Evolutionary conservation across 92 coral and sea anemone species (phyloP), one percentile per base, ranked within the genome.

Genomic region (Porites lobata): DNA sequence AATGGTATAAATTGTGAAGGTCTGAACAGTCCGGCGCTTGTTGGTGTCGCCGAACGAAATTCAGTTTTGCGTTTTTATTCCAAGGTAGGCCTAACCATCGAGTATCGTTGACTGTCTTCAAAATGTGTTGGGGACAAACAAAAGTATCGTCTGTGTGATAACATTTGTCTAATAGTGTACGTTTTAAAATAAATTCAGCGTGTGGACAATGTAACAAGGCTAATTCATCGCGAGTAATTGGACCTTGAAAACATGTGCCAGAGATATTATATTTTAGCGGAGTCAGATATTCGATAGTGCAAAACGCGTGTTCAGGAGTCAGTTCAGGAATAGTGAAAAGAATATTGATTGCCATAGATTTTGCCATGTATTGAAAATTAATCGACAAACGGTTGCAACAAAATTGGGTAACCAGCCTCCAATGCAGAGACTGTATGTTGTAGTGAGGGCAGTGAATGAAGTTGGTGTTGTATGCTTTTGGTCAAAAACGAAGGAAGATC

Each of bases 201-300:
- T 88, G 12, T 12, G 87, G 29, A 26, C 94, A 84, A 11, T 83
- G 78, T 13, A 82, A 18, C 47, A 89, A 54, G 14, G 86, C 90
- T 38, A 92, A 69, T 17, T 92, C 62, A 11, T 78, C 78, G 12
- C 75, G 81, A 13, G 43, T 50, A 3, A 92, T 80, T 10, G 92
- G 95, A 18, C 95, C 92, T 0, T 69, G 77, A 24, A 79, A 88
- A n/a, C 95, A 92, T n/a, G 86, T 65, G 9, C 90, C 90, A 0
- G 95, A 92, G 17, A 92, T 66, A 21, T 92, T 89, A 50, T 87
- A 88, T 20, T 89, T 92, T 0, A 89, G 8, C 8, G 95, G 95
- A 8, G 79, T 20, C 20, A 92, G 38, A 38, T 85, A 85, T 76
- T 92, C 92, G 18, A 88, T 24, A 3, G 85, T 71, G 79, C 92